These are phyloP conservation scores for Tenualosa thibaudeaui DNA, from an alignment of 2,797 vertebrate species.

Conservation along the genomic window DNA sequence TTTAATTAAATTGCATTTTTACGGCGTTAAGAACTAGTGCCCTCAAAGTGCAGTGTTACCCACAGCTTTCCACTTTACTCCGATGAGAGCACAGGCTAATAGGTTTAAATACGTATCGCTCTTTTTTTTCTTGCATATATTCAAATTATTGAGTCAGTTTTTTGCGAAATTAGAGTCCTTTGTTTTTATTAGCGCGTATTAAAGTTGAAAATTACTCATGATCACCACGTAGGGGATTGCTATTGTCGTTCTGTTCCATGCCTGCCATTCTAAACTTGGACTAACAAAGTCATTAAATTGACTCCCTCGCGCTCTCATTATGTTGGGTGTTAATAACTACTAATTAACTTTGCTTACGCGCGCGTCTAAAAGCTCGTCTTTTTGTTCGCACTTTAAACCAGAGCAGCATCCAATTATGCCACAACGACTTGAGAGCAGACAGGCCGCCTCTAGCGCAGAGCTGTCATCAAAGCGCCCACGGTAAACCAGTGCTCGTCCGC, in stretches of 20 bases:
- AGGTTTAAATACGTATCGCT: conserved; percentile 75
- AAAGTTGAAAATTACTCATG: conserved; percentile 81
- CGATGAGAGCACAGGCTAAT: conserved; percentile 65
- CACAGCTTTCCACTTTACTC: conserved; percentile 30
- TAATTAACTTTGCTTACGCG: conserved; percentile 85
- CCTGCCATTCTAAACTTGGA: conserved; percentile 81
- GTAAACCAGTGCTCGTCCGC: not conserved
- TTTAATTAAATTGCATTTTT: not conserved
- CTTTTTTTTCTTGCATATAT: conserved; percentile 72
- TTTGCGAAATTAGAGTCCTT: conserved; percentile 82
- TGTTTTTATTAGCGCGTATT: conserved; percentile 83
- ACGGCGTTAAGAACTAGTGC: not conserved
- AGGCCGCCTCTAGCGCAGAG: conserved; percentile 46
- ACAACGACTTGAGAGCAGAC: conserved; percentile 62
- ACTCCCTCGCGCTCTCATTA: conserved; percentile 86
- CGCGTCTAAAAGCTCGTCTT: conserved; percentile 73
- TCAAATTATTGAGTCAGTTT: conserved; percentile 82
- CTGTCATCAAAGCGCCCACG: conserved; percentile 45
- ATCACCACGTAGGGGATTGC: conserved; percentile 75
- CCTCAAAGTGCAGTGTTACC: not conserved
- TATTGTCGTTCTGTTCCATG: conserved; percentile 81
- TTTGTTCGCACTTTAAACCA: conserved; percentile 70
- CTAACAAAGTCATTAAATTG: conserved; percentile 88
- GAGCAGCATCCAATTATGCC: conserved; percentile 80
- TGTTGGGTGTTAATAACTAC: conserved; percentile 84